A percentile compares a stretch with the other conserved stretches of the same genome.
These are phyloP conservation scores for Piprites chloris DNA, from an alignment of 2,113 vertebrate species.

Conservation along the genomic window DNA sequence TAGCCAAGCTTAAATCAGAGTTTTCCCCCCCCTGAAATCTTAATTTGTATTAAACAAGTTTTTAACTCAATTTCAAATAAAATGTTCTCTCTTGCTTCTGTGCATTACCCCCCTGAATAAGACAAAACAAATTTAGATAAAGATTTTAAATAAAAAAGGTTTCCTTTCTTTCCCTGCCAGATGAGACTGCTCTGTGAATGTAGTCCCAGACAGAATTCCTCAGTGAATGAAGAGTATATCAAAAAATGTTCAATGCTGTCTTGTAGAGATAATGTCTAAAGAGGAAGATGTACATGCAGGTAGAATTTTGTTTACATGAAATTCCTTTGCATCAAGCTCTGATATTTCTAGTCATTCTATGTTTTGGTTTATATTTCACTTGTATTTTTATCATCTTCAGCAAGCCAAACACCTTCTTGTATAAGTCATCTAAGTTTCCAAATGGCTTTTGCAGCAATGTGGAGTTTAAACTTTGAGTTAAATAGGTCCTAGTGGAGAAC, in stretches of 20 bases:
- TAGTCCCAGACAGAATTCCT: not conserved
- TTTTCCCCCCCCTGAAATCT: not conserved
- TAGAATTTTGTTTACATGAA: not conserved
- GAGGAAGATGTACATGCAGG: not conserved
- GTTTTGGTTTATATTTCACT: not conserved
- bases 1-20: not conserved
- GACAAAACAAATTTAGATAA: not conserved
- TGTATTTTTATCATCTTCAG: not conserved
- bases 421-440: not conserved
- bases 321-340: not conserved
- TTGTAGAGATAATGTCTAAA: not conserved
- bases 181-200: not conserved
- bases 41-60: not conserved
- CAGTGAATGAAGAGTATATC: not conserved
- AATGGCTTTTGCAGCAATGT: constrained; percentile 10
- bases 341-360: not conserved
- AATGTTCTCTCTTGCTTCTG: not conserved
- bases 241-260: not conserved
- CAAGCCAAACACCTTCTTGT: not conserved
- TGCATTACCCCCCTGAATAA: not conserved
- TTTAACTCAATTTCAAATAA: not conserved
- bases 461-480: not conserved
- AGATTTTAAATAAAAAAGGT: not conserved
- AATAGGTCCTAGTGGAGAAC: not conserved
- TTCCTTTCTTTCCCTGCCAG: not conserved